Conservation (phyloP, 2,888 invertebrate species). For the Eristalis pertinax region DNA sequence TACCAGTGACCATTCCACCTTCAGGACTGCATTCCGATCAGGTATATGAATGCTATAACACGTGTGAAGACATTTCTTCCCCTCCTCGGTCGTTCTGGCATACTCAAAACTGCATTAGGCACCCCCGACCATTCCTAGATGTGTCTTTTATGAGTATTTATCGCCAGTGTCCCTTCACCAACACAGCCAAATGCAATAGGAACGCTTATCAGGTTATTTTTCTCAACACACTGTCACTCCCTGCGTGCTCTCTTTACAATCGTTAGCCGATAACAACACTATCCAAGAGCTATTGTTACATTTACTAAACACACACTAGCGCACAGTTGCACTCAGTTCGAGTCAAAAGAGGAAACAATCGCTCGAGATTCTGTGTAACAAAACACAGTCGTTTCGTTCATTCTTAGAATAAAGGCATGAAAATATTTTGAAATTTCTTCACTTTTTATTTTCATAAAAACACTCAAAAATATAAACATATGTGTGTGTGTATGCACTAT, state of each 20-base stretch:
- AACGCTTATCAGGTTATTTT: slow-evolving; percentile 48
- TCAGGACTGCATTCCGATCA: slow-evolving; percentile 19
- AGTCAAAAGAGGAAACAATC: slow-evolving; percentile 24
- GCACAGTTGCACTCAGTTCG: background rate
- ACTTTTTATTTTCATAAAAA: slow-evolving; percentile 4
- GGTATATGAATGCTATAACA: background rate
- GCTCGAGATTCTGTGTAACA: background rate
- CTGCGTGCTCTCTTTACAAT: slow-evolving; percentile 30
- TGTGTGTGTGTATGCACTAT: background rate
- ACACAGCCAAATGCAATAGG: slow-evolving; percentile 10
- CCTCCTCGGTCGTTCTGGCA: background rate
- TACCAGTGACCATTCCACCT: slow-evolving; percentile 1
- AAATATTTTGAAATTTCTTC: background rate
- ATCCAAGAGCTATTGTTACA: slow-evolving; percentile 4
- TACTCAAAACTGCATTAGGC: background rate
- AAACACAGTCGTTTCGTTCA: background rate
- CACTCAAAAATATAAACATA: slow-evolving; percentile 13
- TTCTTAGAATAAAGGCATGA: slow-evolving; percentile 1
- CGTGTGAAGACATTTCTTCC: background rate
- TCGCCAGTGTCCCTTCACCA: slow-evolving; percentile 18
- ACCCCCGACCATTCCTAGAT: background rate
- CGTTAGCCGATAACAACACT: slow-evolving; percentile 47
- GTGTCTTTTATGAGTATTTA: background rate
- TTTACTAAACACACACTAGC: slow-evolving; percentile 20
- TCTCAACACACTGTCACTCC: slow-evolving; percentile 22